A percentile compares a stretch with the other conserved stretches of the same genome.
phyloP scores from a whole-genome alignment of 2,888 invertebrate species.

The Troilus luridus region DNA sequence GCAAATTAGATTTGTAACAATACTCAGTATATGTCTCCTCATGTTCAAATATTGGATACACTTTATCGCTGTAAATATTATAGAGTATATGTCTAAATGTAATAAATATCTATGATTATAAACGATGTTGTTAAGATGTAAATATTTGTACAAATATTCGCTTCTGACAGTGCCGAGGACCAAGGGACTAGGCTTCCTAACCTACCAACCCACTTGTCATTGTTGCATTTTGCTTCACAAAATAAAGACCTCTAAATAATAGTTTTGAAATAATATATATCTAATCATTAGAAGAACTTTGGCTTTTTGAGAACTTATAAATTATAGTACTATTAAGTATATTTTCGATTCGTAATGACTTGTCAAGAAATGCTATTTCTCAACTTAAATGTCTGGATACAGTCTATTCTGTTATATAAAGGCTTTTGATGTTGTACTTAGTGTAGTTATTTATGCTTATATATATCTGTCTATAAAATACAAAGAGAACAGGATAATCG shows the following conservation, averaged over 20 bases:
- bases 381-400: slow-evolving; percentile 1
- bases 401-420: slow-evolving; percentile 46
- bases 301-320: slow-evolving; percentile 9
- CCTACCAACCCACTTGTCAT: slow-evolving; percentile 43
- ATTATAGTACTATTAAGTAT: slow-evolving; percentile 23
- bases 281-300: slow-evolving; percentile 1
- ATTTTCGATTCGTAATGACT: not conserved
- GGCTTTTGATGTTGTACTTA: slow-evolving; percentile 59
- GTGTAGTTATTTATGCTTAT: slow-evolving; percentile 50
- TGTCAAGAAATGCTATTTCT: slow-evolving; percentile 21
- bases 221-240: not conserved
- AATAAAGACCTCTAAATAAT: not conserved
- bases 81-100: slow-evolving; percentile 28
- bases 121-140: not conserved
- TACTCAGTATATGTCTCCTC: not conserved
- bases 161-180: slow-evolving; percentile 13
- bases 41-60: not conserved
- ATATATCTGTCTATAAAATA: slow-evolving; percentile 11
- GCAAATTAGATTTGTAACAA: not conserved
- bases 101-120: not conserved
- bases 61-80: slow-evolving; percentile 9
- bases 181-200: slow-evolving; percentile 30
- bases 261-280: slow-evolving; percentile 23
- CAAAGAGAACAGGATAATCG: not conserved
- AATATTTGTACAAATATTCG: slow-evolving; percentile 17